Evolutionary conservation across 2,888 invertebrate species (phyloP).

Genomic region (Hydrotaea diabolus): DNA sequence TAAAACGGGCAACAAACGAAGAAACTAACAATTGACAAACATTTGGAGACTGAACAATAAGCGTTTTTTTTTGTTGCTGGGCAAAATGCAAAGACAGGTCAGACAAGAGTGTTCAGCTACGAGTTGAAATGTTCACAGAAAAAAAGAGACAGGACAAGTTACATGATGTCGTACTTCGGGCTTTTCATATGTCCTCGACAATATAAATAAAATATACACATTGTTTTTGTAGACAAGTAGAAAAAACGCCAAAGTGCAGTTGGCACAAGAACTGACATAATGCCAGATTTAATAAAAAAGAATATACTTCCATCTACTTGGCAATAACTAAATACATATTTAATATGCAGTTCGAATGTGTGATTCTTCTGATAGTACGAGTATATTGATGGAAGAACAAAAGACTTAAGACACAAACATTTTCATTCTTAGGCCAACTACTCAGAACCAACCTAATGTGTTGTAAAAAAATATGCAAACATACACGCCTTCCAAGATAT

Average conservation of each 20-base stretch:
- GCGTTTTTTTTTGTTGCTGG: background rate
- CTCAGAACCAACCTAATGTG: too few species aligned
- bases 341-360: too few species aligned
- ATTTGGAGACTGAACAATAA: background rate
- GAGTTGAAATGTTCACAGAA: background rate
- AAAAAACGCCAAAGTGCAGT: conserved; percentile 37
- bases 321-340: too few species aligned
- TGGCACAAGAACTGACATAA: conserved; percentile 26
- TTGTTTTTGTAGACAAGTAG: conserved; percentile 51
- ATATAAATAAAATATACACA: conserved; percentile 49
- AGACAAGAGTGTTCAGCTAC: conserved; percentile 59
- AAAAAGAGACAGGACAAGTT: conserved; percentile 58
- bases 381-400: too few species aligned
- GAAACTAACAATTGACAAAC: conserved; percentile 7
- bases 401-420: too few species aligned
- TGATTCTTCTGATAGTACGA: too few species aligned
- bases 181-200: conserved; percentile 7
- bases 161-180: conserved; percentile 45
- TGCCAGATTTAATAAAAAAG: background rate
- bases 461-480: too few species aligned
- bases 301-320: too few species aligned
- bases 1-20: background rate
- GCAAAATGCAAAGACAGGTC: conserved; percentile 50
- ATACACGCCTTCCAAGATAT: too few species aligned
- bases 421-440: too few species aligned